Percentiles rank a stretch among this genome's conserved stretches.
Conservation (phyloP, 2,113 vertebrate species). For the Verasper variegatus region DNA sequence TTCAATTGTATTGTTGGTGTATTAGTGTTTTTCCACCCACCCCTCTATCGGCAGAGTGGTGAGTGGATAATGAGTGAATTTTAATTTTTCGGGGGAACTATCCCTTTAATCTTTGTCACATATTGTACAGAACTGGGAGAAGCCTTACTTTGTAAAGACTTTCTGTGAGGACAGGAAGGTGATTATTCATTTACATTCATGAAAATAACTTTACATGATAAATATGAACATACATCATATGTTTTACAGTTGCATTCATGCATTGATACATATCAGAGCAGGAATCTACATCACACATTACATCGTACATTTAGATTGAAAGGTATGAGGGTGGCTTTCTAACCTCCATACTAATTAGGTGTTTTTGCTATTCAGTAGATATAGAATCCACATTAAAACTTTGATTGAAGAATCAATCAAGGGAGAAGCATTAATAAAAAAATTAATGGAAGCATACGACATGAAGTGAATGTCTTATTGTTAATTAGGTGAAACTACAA, state of each 20-base stretch:
- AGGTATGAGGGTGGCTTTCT: background rate
- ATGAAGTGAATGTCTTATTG: background rate
- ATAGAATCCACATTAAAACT: background rate
- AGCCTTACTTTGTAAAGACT: too few relatives aligned
- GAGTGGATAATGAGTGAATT: too few relatives aligned
- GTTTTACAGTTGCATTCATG: background rate
- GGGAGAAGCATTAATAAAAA: background rate
- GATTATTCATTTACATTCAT: too few relatives aligned
- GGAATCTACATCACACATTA: background rate
- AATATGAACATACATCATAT: background rate
- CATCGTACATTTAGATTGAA: too few relatives aligned
- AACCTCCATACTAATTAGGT: background rate
- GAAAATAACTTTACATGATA: background rate
- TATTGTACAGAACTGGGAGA: too few relatives aligned
- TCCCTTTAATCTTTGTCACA: too few relatives aligned
- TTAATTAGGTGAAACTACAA: background rate
- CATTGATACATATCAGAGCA: conserved; percentile 9
- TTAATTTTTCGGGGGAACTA: too few relatives aligned
- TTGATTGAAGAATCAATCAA: conserved; percentile 4
- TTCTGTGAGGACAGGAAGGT: too few relatives aligned
- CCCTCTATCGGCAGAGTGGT: too few relatives aligned
- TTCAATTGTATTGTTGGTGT: too few relatives aligned
- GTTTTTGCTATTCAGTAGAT: background rate
- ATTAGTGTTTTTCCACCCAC: too few relatives aligned
- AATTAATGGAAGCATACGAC: background rate